phyloP scores from a whole-genome alignment of 35 echinoderm and acorn worm species.

The Patiria miniata region DNA sequence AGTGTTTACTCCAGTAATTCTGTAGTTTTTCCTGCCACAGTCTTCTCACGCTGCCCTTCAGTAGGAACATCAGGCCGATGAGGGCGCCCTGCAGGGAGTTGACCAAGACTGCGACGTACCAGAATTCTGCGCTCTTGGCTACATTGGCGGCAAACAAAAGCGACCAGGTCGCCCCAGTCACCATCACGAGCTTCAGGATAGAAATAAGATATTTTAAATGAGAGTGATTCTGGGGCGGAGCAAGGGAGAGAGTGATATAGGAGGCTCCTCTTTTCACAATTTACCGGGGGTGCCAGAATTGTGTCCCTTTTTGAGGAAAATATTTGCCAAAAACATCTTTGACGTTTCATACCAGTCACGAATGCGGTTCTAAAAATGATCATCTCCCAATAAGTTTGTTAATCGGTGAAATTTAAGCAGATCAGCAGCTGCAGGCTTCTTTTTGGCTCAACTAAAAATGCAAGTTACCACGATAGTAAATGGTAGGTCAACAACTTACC shows the following conservation, averaged over 20 bases:
- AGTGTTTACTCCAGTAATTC: too few relatives aligned
- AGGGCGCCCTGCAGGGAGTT: constrained; percentile 15
- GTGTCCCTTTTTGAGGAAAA: too few relatives aligned
- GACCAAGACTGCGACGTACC: background rate
- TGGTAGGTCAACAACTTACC: background rate
- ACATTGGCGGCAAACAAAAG: background rate
- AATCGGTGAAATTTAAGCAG: background rate
- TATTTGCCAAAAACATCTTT: background rate
- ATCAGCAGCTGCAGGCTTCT: background rate
- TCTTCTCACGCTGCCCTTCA: background rate
- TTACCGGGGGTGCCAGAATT: too few relatives aligned
- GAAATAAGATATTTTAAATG: background rate
- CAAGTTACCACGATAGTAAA: too few relatives aligned
- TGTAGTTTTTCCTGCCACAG: background rate
- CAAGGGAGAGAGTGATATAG: too few relatives aligned
- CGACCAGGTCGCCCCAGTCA: constrained; percentile 8
- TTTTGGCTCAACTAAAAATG: background rate
- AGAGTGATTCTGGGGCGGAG: too few relatives aligned
- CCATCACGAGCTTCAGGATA: background rate
- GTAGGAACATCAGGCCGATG: constrained; percentile 6
- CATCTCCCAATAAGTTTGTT: background rate
- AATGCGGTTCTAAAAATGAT: background rate
- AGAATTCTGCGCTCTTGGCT: background rate
- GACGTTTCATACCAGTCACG: background rate
- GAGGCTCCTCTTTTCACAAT: too few relatives aligned